These are phyloP conservation scores for Amblyjoppa fuscipennis DNA, from an alignment of 2,888 invertebrate species.

Conservation along the genomic window DNA sequence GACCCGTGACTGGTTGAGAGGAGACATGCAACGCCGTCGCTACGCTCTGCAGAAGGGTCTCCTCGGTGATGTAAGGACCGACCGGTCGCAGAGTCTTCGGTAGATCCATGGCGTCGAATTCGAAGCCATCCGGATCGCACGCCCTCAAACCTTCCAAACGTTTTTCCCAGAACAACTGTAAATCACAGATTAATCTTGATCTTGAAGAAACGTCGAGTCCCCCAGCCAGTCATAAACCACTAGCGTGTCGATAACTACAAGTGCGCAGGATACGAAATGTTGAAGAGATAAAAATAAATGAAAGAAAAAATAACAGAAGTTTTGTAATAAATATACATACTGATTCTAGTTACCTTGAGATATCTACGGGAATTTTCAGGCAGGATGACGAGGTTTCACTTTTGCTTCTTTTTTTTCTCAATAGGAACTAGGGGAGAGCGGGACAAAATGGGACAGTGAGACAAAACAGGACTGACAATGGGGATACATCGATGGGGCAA, in stretches of 20 bases:
- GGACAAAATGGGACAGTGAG: too few species aligned
- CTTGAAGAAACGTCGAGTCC: slow-evolving; percentile 1
- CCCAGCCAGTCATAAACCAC: background rate
- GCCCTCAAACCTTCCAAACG: slow-evolving; percentile 93
- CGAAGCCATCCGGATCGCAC: slow-evolving; percentile 94
- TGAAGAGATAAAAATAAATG: background rate
- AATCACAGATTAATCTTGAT: slow-evolving; percentile 57
- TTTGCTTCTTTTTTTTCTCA: background rate
- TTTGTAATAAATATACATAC: background rate
- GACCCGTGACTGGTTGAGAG: slow-evolving; percentile 95
- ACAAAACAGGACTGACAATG: too few species aligned
- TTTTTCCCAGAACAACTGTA: slow-evolving; percentile 92
- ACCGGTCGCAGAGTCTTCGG: slow-evolving; percentile 93
- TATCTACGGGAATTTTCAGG: slow-evolving; percentile 19
- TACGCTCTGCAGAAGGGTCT: slow-evolving; percentile 95
- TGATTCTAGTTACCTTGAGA: background rate
- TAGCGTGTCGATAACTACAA: background rate
- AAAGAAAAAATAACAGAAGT: background rate
- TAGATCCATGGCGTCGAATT: slow-evolving; percentile 93
- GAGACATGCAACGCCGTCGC: slow-evolving; percentile 98
- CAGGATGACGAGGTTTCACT: slow-evolving; percentile 1
- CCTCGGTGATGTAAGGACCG: slow-evolving; percentile 94
- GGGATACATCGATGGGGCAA: too few species aligned
- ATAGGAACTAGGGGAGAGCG: too few species aligned
- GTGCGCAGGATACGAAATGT: slow-evolving; percentile 1